A percentile compares a stretch with the other conserved stretches of the same genome.
Conservation (phyloP, 2,113 vertebrate genomes). For the Chinchilla lanigera region DNA sequence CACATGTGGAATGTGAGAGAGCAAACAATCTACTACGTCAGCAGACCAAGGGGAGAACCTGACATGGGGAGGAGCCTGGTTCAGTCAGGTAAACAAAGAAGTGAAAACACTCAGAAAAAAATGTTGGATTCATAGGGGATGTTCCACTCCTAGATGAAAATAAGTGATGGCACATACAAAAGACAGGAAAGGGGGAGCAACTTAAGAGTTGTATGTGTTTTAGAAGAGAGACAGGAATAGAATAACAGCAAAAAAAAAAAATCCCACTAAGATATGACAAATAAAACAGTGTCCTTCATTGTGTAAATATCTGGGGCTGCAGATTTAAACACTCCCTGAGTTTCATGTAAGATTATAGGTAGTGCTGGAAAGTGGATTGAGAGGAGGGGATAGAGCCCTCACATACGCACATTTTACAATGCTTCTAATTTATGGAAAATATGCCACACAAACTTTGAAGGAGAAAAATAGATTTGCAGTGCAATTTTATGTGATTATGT, state of each 20-base stretch:
- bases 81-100: background rate
- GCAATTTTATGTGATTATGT: background rate
- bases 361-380: background rate
- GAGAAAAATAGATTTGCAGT: background rate
- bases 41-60: background rate
- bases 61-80: background rate
- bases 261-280: background rate
- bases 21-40: background rate
- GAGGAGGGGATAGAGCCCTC: background rate
- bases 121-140: background rate
- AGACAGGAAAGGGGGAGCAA: background rate
- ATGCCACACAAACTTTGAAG: background rate
- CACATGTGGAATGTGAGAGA: background rate
- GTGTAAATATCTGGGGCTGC: background rate
- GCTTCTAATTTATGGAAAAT: background rate
- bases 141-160: background rate
- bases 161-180: background rate
- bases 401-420: background rate
- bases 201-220: background rate
- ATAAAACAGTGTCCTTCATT: background rate
- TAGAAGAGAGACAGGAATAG: background rate
- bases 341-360: background rate
- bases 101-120: slow-evolving; percentile 6
- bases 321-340: background rate
- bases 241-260: background rate